phyloP scores from a whole-genome alignment of 2,888 invertebrate genomes.

The Yponomeuta malinellus region DNA sequence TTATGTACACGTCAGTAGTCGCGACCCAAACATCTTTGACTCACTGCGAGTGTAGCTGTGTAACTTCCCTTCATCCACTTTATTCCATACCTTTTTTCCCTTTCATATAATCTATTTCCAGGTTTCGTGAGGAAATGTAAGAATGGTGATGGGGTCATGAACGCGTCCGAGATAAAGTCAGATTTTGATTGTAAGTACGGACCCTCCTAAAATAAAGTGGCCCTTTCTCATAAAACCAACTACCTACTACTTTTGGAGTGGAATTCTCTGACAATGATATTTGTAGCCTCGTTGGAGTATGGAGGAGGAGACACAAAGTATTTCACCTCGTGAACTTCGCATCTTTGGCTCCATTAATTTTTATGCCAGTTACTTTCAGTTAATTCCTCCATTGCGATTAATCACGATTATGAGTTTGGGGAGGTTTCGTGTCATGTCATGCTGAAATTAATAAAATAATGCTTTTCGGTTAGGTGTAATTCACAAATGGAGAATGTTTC shows the following conservation, averaged over 20 bases:
- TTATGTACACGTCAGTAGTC: conserved; percentile 51
- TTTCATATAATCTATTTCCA: conserved; percentile 22
- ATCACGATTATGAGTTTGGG: conserved; percentile 5
- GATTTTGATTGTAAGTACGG: conserved; percentile 13
- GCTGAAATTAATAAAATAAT: neutral
- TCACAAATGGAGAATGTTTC: neutral
- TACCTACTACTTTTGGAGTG: neutral
- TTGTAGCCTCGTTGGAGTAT: neutral
- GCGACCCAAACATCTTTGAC: conserved; percentile 60
- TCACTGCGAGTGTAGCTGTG: conserved; percentile 45
- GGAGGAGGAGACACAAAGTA: neutral
- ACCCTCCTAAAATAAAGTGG: conserved; percentile 14
- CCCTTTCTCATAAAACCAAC: conserved; percentile 3
- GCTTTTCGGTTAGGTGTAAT: neutral
- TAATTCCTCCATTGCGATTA: neutral
- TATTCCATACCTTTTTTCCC: conserved; percentile 43
- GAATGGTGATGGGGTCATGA: conserved; percentile 14
- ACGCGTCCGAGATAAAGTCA: conserved; percentile 9
- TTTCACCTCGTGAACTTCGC: neutral
- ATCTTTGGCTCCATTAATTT: conserved; percentile 1
- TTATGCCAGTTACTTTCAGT: conserved; percentile 7
- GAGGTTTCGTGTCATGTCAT: neutral
- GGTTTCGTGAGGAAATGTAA: conserved; percentile 9
- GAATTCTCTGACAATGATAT: neutral
- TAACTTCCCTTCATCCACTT: conserved; percentile 49